Conservation (phyloP, 2,113 vertebrate species). For the Upupa epops region DNA sequence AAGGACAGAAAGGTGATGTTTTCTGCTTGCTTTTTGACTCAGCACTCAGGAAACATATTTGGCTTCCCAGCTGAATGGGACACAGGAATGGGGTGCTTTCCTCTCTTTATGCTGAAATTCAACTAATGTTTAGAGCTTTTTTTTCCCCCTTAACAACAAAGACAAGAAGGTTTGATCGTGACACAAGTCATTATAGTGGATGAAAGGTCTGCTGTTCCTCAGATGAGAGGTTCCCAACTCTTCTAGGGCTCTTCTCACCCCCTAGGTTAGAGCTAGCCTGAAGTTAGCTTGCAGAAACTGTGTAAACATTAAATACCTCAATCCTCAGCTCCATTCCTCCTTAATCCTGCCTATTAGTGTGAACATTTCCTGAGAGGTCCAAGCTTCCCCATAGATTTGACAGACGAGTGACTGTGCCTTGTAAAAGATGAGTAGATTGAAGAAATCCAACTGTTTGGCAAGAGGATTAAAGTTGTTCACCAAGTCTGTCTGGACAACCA, state of each 20-base stretch:
- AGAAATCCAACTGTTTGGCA: neutral
- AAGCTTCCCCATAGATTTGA: neutral
- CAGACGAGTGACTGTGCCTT: neutral
- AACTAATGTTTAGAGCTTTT: neutral
- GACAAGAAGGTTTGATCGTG: neutral
- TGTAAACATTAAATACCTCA: rapidly evolving
- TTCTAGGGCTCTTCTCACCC: neutral
- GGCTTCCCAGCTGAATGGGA: neutral
- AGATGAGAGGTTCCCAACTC: neutral
- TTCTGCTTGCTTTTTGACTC: neutral
- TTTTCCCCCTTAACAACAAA: neutral
- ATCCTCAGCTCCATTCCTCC: neutral
- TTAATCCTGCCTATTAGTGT: neutral
- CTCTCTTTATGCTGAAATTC: neutral
- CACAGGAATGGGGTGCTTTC: neutral
- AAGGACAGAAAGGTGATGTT: neutral
- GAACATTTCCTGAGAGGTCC: neutral
- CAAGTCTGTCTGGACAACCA: rapidly evolving
- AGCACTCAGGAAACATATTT: neutral
- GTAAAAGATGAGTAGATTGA: neutral
- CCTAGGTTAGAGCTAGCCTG: neutral
- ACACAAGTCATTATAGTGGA: neutral
- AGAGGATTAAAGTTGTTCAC: neutral
- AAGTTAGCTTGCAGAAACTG: neutral
- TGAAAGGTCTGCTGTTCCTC: neutral